These are phyloP conservation scores for Periplaneta americana DNA, from an alignment of 1,140 invertebrate species.

Conservation along the genomic window DNA sequence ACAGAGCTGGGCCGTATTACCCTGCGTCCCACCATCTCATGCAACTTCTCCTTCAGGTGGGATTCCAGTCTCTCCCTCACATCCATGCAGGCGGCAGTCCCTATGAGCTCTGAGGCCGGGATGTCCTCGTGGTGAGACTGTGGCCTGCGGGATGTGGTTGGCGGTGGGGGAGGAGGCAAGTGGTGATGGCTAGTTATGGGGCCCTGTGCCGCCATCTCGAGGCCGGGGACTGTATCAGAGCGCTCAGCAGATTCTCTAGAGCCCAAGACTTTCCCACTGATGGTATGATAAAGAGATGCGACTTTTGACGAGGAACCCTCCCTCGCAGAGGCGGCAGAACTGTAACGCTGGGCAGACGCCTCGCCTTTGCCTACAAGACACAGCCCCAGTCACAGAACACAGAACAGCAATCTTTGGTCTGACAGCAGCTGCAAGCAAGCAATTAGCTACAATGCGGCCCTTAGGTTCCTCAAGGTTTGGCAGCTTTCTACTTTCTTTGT, in stretches of 20 bases:
- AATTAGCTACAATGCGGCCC: too few relatives aligned
- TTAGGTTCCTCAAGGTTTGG: too few relatives aligned
- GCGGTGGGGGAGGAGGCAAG: constrained; percentile 21
- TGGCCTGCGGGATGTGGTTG: neutral
- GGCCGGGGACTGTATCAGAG: neutral
- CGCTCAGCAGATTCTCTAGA: constrained; percentile 5
- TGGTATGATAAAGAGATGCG: constrained; percentile 26
- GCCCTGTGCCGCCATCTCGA: neutral
- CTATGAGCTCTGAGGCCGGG: neutral
- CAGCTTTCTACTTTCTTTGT: too few relatives aligned
- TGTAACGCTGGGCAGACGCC: constrained; percentile 10
- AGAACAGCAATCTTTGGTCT: too few relatives aligned
- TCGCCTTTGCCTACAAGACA: constrained; percentile 18
- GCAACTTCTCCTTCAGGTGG: constrained; percentile 42
- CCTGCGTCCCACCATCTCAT: constrained; percentile 8
- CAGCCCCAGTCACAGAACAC: neutral
- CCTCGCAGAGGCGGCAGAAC: neutral
- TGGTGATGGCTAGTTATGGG: neutral
- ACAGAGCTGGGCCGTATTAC: constrained; percentile 13
- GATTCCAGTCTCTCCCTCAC: constrained; percentile 38
- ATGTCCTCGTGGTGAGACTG: constrained; percentile 9
- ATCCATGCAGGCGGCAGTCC: constrained; percentile 12
- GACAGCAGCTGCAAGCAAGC: too few relatives aligned
- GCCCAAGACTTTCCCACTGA: constrained; percentile 24
- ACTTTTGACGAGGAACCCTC: constrained; percentile 19